These are phyloP conservation scores for Phortica variegata DNA, from an alignment of 1,140 invertebrate genomes.

Conservation along the genomic window DNA sequence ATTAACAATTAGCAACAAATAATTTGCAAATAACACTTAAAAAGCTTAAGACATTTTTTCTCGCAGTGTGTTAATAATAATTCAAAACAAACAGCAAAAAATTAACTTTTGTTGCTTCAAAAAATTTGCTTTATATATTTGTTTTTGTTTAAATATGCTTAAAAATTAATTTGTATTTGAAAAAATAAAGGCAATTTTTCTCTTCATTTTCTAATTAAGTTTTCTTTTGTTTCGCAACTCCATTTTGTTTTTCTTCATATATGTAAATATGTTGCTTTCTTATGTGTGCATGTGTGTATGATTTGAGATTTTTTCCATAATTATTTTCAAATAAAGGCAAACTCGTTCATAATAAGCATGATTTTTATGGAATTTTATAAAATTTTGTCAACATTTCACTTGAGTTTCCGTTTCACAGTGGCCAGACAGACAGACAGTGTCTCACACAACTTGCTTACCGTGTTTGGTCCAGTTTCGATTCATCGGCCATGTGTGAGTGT, in stretches of 20 bases:
- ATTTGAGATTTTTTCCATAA: background rate
- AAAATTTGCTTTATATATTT: conserved; percentile 51
- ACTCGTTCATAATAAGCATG: background rate
- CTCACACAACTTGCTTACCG: conserved; percentile 17
- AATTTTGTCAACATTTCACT: background rate
- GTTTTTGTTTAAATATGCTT: conserved; percentile 42
- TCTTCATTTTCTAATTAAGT: conserved; percentile 5
- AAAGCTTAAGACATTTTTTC: conserved; percentile 41
- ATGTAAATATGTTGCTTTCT: conserved; percentile 7
- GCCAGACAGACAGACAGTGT: conserved; percentile 1
- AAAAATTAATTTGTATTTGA: conserved; percentile 49
- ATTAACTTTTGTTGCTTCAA: conserved; percentile 27
- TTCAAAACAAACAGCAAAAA: conserved; percentile 18
- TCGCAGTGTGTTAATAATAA: background rate
- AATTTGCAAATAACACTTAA: conserved; percentile 33
- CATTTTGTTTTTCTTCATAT: conserved; percentile 12
- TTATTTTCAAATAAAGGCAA: background rate
- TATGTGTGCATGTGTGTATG: conserved; percentile 14
- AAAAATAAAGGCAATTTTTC: conserved; percentile 29
- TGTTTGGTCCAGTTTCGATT: conserved; percentile 11
- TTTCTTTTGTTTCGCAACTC: conserved; percentile 18
- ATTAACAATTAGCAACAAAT: conserved; percentile 48
- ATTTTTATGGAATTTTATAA: background rate
- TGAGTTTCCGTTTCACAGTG: background rate
- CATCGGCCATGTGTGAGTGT: background rate